A percentile compares a stretch with the other conserved stretches of the same genome.
Evolutionary conservation across 1,140 invertebrate species (phyloP).

Genomic region (Plectus sambesii): DNA sequence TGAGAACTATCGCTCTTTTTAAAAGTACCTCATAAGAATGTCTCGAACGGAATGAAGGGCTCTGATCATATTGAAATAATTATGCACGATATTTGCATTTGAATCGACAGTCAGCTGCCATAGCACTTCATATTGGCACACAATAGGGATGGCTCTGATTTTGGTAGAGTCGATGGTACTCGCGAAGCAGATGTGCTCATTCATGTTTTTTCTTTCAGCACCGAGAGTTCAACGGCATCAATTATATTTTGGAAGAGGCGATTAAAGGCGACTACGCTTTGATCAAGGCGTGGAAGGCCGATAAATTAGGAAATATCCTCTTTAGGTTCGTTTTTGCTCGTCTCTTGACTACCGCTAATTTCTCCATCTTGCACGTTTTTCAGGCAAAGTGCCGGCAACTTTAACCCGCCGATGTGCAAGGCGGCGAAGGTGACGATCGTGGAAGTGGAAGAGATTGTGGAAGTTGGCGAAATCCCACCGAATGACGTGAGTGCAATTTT

Average conservation of each 20-base stretch:
- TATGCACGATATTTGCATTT: too few relatives aligned
- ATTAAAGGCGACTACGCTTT: constrained; percentile 91
- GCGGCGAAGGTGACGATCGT: constrained; percentile 41
- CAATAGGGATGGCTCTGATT: too few relatives aligned
- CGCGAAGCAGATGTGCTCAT: too few relatives aligned
- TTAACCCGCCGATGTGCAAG: constrained; percentile 44
- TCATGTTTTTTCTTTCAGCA: constrained; percentile 46
- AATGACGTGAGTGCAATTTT: constrained; percentile 22
- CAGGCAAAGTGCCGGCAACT: constrained; percentile 42
- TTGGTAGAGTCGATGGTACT: too few relatives aligned
- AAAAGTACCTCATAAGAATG: too few relatives aligned
- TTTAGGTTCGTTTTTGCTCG: constrained; percentile 61
- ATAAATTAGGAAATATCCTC: constrained; percentile 77
- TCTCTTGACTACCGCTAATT: too few relatives aligned
- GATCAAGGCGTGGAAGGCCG: constrained; percentile 93
- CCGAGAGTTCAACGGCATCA: constrained; percentile 65
- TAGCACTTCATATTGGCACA: too few relatives aligned
- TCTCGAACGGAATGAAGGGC: too few relatives aligned
- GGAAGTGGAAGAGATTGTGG: constrained; percentile 44
- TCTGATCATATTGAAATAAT: too few relatives aligned
- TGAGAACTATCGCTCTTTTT: too few relatives aligned
- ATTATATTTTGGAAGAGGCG: constrained; percentile 86
- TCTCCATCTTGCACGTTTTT: constrained; percentile 6
- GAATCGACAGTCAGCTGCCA: too few relatives aligned
- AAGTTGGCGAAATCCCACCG: constrained; percentile 36